Evolutionary conservation across 2,797 vertebrate species (phyloP).

Genomic region (Crypturellus tataupa): DNA sequence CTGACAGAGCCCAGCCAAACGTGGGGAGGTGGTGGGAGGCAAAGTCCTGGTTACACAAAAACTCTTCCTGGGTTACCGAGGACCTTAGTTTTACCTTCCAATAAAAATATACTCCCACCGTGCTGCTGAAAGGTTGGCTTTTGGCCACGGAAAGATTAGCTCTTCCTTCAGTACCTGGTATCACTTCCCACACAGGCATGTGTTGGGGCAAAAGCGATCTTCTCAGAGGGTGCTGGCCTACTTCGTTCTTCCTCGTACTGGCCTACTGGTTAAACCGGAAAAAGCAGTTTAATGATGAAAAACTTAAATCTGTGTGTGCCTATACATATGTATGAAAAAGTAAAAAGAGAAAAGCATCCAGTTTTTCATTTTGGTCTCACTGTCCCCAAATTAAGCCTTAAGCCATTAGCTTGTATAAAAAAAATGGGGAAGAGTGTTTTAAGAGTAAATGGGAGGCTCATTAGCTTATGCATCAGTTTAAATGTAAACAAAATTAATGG

Average conservation of each 20-base stretch:
- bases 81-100: background rate
- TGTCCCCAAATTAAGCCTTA: background rate
- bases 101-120: background rate
- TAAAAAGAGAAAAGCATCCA: background rate
- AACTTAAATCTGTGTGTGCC: background rate
- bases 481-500: slow-evolving; percentile 35
- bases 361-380: background rate
- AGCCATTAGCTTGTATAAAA: slow-evolving; percentile 1
- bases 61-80: background rate
- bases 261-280: background rate
- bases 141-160: background rate
- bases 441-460: background rate
- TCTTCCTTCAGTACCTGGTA: background rate
- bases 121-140: background rate
- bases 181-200: background rate
- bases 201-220: background rate
- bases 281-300: background rate
- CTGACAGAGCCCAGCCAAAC: background rate
- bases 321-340: background rate
- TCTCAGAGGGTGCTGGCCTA: background rate
- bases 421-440: slow-evolving; percentile 3
- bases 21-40: background rate
- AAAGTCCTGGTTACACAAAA: background rate
- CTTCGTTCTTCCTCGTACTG: background rate
- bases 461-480: slow-evolving; percentile 1